phyloP scores from a whole-genome alignment of 2,797 vertebrate species.

The Rhinophrynus dorsalis region DNA sequence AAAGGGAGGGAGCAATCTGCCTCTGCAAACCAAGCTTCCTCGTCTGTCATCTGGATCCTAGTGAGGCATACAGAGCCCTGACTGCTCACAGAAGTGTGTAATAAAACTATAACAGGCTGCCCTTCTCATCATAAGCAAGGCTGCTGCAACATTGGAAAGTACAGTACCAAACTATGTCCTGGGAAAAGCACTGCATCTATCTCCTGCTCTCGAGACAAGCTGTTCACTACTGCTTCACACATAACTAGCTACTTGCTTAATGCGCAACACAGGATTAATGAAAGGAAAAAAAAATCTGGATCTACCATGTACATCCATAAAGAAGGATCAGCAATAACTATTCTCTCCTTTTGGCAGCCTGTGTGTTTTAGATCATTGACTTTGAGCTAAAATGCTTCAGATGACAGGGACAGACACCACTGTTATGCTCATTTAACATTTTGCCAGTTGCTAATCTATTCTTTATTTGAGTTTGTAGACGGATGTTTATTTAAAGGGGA shows the following conservation, averaged over 20 bases:
- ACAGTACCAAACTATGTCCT: neutral
- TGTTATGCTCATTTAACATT: neutral
- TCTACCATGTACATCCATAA: neutral
- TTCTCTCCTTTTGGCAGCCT: neutral
- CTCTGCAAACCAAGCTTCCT: conserved; percentile 16
- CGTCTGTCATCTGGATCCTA: conserved; percentile 9
- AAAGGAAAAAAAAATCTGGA: neutral
- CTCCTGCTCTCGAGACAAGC: neutral
- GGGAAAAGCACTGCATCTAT: conserved; percentile 7
- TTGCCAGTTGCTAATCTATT: neutral
- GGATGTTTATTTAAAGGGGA: too few relatives aligned
- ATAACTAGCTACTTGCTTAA: neutral
- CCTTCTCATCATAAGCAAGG: conserved; percentile 2
- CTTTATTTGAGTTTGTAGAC: conserved; percentile 3
- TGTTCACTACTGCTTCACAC: neutral
- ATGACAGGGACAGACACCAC: neutral
- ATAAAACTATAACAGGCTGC: conserved; percentile 3
- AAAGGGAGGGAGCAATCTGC: neutral
- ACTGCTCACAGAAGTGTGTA: conserved; percentile 37
- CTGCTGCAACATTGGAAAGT: neutral
- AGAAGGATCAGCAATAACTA: neutral
- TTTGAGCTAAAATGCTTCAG: neutral
- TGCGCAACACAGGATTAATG: neutral
- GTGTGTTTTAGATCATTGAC: neutral
- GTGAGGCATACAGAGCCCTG: conserved; percentile 13